Percentiles rank a stretch among this genome's conserved stretches.
These are phyloP conservation scores for Panopea generosa DNA, from an alignment of 2,888 invertebrate genomes.

Conservation along the genomic window DNA sequence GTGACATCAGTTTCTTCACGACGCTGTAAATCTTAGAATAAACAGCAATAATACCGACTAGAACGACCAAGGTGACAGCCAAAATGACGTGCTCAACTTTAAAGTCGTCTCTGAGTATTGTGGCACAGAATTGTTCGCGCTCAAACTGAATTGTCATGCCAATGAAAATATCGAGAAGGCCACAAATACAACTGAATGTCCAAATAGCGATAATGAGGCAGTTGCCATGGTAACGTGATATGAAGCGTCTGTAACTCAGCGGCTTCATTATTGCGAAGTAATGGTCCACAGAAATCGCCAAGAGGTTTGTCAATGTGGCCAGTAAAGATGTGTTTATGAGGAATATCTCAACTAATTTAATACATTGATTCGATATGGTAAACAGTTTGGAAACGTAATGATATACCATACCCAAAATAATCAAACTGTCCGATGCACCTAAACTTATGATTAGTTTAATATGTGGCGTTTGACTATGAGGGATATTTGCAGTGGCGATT, in stretches of 20 bases:
- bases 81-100: slow-evolving; percentile 73
- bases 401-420: slow-evolving; percentile 70
- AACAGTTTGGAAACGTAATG: slow-evolving; percentile 29
- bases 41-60: slow-evolving; percentile 71
- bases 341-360: slow-evolving; percentile 49
- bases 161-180: slow-evolving; percentile 60
- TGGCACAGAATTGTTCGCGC: slow-evolving; percentile 64
- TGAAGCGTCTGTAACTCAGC: slow-evolving; percentile 63
- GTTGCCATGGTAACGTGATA: slow-evolving; percentile 62
- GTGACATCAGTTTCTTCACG: slow-evolving; percentile 51
- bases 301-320: slow-evolving; percentile 73
- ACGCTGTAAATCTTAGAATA: slow-evolving; percentile 73
- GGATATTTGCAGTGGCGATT: slow-evolving; percentile 75
- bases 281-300: slow-evolving; percentile 75
- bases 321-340: slow-evolving; percentile 71
- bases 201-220: slow-evolving; percentile 69
- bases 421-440: slow-evolving; percentile 73
- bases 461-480: slow-evolving; percentile 71
- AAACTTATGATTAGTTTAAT: slow-evolving; percentile 78
- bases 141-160: slow-evolving; percentile 23
- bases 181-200: slow-evolving; percentile 66
- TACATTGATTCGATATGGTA: slow-evolving; percentile 7
- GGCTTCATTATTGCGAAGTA: slow-evolving; percentile 76
- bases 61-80: slow-evolving; percentile 68
- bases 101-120: slow-evolving; percentile 66